These are phyloP conservation scores for Clamator glandarius DNA, from an alignment of 2,797 vertebrate genomes.

Conservation along the genomic window DNA sequence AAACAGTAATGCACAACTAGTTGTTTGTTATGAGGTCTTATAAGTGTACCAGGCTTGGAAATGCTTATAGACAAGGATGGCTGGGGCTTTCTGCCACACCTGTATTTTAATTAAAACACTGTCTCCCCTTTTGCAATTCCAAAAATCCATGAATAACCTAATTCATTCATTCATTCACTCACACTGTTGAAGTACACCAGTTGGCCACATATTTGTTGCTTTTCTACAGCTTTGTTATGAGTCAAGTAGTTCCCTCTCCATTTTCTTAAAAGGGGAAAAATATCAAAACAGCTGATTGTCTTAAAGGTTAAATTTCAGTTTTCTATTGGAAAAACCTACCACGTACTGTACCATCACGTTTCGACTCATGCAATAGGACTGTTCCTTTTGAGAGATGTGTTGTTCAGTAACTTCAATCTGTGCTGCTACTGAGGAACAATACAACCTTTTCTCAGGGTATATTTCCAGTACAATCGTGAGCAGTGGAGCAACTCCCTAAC, in stretches of 20 bases:
- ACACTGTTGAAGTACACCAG: rapidly evolving
- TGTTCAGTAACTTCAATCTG: not conserved
- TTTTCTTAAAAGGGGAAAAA: not conserved
- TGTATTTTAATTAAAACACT: not conserved
- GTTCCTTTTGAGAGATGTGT: not conserved
- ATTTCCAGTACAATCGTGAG: too few relatives aligned
- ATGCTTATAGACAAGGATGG: not conserved
- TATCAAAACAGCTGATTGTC: too few relatives aligned
- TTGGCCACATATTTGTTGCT: not conserved
- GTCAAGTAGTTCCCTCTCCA: too few relatives aligned
- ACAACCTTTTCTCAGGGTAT: rapidly evolving
- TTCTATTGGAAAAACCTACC: not conserved
- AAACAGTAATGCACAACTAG: not conserved
- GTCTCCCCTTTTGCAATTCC: not conserved
- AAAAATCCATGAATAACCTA: not conserved
- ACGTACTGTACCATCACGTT: rapidly evolving
- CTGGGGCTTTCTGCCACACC: not conserved
- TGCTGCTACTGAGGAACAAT: not conserved
- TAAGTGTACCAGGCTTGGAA: too few relatives aligned
- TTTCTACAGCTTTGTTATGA: not conserved
- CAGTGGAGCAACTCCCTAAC: rapidly evolving
- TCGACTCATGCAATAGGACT: not conserved
- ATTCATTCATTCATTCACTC: not conserved
- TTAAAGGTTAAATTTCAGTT: not conserved
- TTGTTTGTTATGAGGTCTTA: not conserved